Conservation (phyloP, 2,888 invertebrate species). For the Conops quadrifasciatus region DNA sequence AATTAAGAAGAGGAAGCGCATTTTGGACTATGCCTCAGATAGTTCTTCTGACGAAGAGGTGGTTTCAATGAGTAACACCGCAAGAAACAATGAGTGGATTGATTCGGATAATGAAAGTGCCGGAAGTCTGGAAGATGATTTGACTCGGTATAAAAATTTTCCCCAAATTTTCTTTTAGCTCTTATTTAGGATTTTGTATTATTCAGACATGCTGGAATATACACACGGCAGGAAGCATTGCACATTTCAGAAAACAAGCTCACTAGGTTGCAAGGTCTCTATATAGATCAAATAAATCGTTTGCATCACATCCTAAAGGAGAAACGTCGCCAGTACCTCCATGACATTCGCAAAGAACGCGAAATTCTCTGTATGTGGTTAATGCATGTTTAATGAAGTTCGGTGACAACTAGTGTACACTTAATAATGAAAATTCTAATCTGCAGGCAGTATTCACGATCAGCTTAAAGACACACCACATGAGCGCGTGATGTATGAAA, state of each 20-base stretch:
- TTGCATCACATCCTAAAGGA: slow-evolving; percentile 77
- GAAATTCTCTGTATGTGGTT: slow-evolving; percentile 76
- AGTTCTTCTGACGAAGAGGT: slow-evolving; percentile 72
- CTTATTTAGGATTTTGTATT: background rate
- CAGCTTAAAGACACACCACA: slow-evolving; percentile 75
- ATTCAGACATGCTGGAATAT: slow-evolving; percentile 88
- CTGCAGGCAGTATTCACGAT: slow-evolving; percentile 78
- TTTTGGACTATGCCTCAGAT: slow-evolving; percentile 78
- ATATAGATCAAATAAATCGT: slow-evolving; percentile 82
- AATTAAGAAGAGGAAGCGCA: slow-evolving; percentile 66
- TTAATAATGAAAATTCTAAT: slow-evolving; percentile 6
- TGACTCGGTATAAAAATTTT: slow-evolving; percentile 69
- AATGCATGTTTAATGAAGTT: background rate
- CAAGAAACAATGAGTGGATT: slow-evolving; percentile 72
- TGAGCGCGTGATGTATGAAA: slow-evolving; percentile 79
- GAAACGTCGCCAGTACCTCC: slow-evolving; percentile 77
- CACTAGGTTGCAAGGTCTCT: slow-evolving; percentile 79
- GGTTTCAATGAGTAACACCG: slow-evolving; percentile 71
- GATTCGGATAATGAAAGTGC: slow-evolving; percentile 81
- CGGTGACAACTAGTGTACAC: background rate
- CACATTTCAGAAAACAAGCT: slow-evolving; percentile 79
- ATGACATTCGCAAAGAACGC: slow-evolving; percentile 77
- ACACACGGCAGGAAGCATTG: slow-evolving; percentile 88
- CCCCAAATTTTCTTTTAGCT: background rate
- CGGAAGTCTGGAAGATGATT: slow-evolving; percentile 79